phyloP scores from a whole-genome alignment of 92 coral and sea anemone genomes.

The Paramuricea clavata region DNA sequence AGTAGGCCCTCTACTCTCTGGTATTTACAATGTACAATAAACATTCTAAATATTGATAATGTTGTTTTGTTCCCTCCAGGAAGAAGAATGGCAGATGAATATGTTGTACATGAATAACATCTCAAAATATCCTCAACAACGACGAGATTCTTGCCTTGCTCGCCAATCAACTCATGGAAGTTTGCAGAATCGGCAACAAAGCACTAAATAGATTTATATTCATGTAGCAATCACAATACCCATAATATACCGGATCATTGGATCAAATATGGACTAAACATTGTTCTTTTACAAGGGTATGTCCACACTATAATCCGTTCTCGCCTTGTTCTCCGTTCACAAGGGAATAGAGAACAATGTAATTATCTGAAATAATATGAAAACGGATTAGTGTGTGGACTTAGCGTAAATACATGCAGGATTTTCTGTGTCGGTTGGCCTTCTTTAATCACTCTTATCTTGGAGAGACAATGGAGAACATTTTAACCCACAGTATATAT shows the following conservation, averaged over 20 bases:
- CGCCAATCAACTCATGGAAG: slow-evolving; percentile 4
- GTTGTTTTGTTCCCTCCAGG: slow-evolving; percentile 58
- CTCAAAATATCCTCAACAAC: slow-evolving; percentile 87
- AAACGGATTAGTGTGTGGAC: too few relatives aligned
- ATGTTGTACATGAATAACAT: slow-evolving; percentile 95
- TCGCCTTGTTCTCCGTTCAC: too few relatives aligned
- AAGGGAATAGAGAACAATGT: too few relatives aligned
- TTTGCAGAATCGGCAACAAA: neutral
- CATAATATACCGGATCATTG: neutral
- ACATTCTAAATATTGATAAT: too few relatives aligned
- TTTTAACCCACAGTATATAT: too few relatives aligned
- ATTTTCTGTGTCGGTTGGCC: too few relatives aligned
- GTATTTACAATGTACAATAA: neutral
- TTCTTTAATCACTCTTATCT: too few relatives aligned
- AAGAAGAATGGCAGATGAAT: slow-evolving; percentile 96
- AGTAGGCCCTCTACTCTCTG: neutral
- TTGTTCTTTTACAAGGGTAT: neutral
- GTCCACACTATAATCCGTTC: too few relatives aligned
- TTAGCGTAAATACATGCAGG: too few relatives aligned
- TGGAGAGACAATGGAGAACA: too few relatives aligned
- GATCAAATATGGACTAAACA: neutral
- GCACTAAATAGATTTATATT: neutral
- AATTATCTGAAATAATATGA: too few relatives aligned
- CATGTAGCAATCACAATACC: neutral
- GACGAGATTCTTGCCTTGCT: neutral